Evolutionary conservation across 2,888 invertebrate genomes (phyloP), one percentile per base, ranked within the genome.

Genomic region (Pedicia rivosa): DNA sequence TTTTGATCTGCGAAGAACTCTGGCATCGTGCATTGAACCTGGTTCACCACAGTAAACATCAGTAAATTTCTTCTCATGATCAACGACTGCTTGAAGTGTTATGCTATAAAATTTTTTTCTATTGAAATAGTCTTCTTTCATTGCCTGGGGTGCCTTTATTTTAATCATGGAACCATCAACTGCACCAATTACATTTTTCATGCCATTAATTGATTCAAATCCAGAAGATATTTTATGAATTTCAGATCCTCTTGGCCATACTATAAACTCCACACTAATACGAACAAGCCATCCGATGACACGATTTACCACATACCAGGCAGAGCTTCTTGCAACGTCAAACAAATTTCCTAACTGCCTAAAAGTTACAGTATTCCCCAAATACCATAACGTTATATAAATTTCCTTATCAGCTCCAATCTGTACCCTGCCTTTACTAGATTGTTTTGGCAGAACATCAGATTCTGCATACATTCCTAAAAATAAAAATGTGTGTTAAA

Each of bases 41-140:
- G 51, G 45, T 28, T 50, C 47, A 10, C 50, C 49, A 26, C 47
- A 47, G 30, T 40, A 47, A 4, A 51, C 40, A 35, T 48, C 47
- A 10, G 45, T 44, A 33, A 50, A 48, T 8, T 36, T 44, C 36
- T 48, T 50, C 9, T 47, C 37, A 1, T 41, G 39, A 43, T 47
- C 46, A 10, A 48, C 47, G 8, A 51, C 47, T 24, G 41, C 50
- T 40, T 50, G 49, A 9, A 52, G 24, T n/a, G 45, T 25, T 6
- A 50, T 34, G 17, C 43, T 47, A 29, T 46, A 45, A 6, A 20
- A 35, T 5, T 41, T 29, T 24, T 48, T 44, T 26, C 43, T 17
- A 32, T 47, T 47, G 10, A 37, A 43, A 28, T 46, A 48, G n/a
- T n/a, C n/a, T n/a, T n/a, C n/a, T n/a, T n/a, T n/a, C n/a, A n/a